Conservation (phyloP, 2,888 invertebrate genomes). For the Archaeoteleia sp. region DNA sequence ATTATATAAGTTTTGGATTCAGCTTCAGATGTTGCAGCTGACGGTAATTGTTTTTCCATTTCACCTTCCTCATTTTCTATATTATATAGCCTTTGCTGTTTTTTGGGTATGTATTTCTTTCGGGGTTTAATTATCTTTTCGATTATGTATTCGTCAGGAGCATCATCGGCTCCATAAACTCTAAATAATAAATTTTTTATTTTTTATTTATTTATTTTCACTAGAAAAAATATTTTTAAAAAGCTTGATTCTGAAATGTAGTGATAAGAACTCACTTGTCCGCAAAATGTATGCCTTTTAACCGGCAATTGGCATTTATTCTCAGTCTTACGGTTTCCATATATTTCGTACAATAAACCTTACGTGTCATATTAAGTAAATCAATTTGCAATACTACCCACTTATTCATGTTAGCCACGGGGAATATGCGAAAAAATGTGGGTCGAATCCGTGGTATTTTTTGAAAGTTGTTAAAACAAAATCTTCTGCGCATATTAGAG, state of each 20-base stretch:
- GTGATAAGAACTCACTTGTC: constrained; percentile 74
- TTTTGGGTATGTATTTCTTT: constrained; percentile 31
- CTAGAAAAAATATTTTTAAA: constrained; percentile 3
- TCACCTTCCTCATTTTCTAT: constrained; percentile 25
- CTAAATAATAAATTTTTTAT: constrained; percentile 75
- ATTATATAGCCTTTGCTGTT: no score
- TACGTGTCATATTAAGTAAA: constrained; percentile 92
- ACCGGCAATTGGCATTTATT: constrained; percentile 96
- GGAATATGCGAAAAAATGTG: constrained; percentile 96
- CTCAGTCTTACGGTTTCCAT: constrained; percentile 93
- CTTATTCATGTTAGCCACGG: constrained; percentile 90
- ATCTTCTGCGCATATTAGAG: constrained; percentile 89
- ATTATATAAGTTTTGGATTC: background rate
- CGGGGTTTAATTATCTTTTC: constrained; percentile 85
- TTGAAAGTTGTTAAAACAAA: constrained; percentile 96
- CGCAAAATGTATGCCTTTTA: constrained; percentile 90
- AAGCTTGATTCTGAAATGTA: background rate
- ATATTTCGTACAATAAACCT: constrained; percentile 97
- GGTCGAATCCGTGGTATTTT: constrained; percentile 95
- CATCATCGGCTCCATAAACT: constrained; percentile 94
- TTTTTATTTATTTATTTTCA: background rate
- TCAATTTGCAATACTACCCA: constrained; percentile 98
- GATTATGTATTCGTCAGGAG: constrained; percentile 94
- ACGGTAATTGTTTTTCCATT: background rate
- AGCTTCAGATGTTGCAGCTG: background rate